Evolutionary conservation across 2,113 vertebrate genomes (phyloP).

Genomic region (Sceloporus undulatus): DNA sequence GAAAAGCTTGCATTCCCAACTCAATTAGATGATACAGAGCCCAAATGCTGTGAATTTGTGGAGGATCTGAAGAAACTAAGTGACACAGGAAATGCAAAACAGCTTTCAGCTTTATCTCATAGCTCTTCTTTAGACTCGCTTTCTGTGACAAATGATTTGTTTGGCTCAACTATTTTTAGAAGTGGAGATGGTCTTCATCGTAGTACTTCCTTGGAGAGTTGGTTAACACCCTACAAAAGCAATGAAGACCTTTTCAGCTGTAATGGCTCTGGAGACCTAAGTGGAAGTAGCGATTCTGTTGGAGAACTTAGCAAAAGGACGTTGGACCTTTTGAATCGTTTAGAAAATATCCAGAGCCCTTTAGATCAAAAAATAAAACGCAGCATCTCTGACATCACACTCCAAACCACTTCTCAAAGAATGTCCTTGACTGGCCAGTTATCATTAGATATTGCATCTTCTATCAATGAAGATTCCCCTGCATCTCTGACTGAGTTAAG

Average conservation of each 20-base stretch:
- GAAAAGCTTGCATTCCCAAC: conserved; percentile 67
- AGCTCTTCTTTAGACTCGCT: conserved; percentile 94
- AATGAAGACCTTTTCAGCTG: conserved; percentile 84
- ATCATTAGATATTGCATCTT: conserved; percentile 80
- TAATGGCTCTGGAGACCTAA: conserved; percentile 83
- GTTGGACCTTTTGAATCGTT: conserved; percentile 91
- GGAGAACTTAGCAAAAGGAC: conserved; percentile 95
- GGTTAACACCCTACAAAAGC: conserved; percentile 85
- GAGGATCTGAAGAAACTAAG: conserved; percentile 70
- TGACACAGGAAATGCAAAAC: conserved; percentile 64
- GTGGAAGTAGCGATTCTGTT: conserved; percentile 81
- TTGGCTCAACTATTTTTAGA: conserved; percentile 84
- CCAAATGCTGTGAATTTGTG: conserved; percentile 57
- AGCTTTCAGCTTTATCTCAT: conserved; percentile 77
- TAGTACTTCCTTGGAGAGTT: conserved; percentile 91
- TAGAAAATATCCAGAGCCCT: conserved; percentile 95
- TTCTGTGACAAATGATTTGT: conserved; percentile 86
- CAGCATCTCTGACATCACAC: conserved; percentile 93
- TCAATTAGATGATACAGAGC: conserved; percentile 66
- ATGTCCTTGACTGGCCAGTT: conserved; percentile 78
- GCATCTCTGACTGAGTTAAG: conserved; percentile 93
- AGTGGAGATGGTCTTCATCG: conserved; percentile 86
- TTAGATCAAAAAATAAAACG: conserved; percentile 90
- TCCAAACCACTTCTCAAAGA: conserved; percentile 84
- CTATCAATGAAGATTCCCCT: conserved; percentile 88